phyloP scores from a whole-genome alignment of 2,113 vertebrate genomes.

The Nycticebus coucang region DNA sequence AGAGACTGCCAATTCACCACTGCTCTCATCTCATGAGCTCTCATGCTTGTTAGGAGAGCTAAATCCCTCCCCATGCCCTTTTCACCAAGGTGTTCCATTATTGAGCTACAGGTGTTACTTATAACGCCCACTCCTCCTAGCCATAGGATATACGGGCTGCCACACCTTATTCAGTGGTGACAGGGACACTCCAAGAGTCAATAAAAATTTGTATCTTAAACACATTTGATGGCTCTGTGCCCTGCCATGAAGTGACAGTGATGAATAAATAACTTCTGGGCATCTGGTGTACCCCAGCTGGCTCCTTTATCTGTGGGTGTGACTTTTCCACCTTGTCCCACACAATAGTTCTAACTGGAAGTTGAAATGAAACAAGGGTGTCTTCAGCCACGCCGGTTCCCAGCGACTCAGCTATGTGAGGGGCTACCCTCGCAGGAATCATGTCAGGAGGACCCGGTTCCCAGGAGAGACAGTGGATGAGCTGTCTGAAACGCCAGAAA shows the following conservation, averaged over 20 bases:
- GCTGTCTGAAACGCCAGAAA: not conserved
- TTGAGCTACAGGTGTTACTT: too few species aligned
- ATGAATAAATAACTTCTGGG: not conserved
- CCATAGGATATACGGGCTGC: too few species aligned
- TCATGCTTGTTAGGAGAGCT: too few species aligned
- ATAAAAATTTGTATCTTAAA: not conserved
- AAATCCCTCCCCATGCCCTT: too few species aligned
- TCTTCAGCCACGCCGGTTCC: too few species aligned
- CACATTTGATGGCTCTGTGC: not conserved
- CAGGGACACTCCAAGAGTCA: not conserved
- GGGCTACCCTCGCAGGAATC: too few species aligned
- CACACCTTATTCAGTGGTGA: not conserved
- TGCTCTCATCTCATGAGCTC: too few species aligned
- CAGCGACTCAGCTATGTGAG: not conserved
- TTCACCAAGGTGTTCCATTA: too few species aligned
- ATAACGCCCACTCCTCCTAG: too few species aligned
- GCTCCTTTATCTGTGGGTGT: not conserved
- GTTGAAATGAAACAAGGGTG: not conserved
- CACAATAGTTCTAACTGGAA: not conserved
- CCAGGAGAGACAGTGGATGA: not conserved
- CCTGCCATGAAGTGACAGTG: not conserved
- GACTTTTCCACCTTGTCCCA: not conserved
- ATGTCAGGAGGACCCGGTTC: fast-evolving
- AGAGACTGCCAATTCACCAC: too few species aligned
- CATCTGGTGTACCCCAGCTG: fast-evolving